These are phyloP conservation scores for Synergus umbraculus DNA, from an alignment of 2,888 invertebrate species.

Conservation along the genomic window DNA sequence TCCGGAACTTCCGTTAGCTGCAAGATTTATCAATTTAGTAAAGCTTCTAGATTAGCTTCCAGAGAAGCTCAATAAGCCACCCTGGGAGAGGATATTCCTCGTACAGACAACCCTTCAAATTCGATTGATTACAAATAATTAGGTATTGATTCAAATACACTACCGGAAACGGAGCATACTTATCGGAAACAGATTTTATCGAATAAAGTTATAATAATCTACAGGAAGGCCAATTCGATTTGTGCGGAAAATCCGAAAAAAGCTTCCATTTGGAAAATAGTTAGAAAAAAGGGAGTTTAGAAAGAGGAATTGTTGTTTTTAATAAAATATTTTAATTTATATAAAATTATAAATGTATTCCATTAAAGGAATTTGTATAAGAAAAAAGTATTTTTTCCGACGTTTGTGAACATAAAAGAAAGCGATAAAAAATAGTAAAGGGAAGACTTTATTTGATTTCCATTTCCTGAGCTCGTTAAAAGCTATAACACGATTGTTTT, in stretches of 20 bases:
- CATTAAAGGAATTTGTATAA: not conserved
- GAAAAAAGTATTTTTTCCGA: not conserved
- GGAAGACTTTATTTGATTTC: constrained; percentile 11
- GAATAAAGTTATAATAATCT: not conserved
- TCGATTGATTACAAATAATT: constrained; percentile 10
- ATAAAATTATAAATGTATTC: not conserved
- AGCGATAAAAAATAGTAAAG: constrained; percentile 28
- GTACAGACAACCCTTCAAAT: not conserved
- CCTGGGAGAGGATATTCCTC: constrained; percentile 5
- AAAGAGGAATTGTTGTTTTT: not conserved
- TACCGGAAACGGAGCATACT: not conserved
- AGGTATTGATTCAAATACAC: not conserved
- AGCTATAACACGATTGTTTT: not conserved
- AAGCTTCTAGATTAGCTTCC: constrained; percentile 4
- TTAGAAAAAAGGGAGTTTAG: no score
- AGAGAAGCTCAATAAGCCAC: constrained; percentile 7
- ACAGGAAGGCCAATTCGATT: no score
- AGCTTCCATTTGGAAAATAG: no score
- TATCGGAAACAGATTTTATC: not conserved
- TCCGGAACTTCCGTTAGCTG: constrained; percentile 16
- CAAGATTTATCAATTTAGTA: constrained; percentile 38
- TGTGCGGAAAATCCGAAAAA: no score
- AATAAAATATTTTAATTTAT: not conserved
- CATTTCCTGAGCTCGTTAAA: constrained; percentile 21
- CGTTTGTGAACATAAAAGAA: constrained; percentile 10